phyloP scores from a whole-genome alignment of 2,113 vertebrate genomes.

The Carlito syrichta region DNA sequence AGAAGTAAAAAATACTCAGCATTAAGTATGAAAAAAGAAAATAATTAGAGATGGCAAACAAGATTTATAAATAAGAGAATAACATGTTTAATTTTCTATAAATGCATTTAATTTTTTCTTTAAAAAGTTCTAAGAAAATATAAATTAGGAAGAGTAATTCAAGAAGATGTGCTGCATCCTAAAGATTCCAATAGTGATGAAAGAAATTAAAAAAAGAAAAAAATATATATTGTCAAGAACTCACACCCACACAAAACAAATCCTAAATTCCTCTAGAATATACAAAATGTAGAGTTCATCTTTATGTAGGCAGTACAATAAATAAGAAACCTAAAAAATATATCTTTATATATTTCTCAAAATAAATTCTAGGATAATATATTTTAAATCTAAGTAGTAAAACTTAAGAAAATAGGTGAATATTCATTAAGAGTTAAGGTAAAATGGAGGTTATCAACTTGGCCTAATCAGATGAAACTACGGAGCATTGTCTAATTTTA shows the following conservation, averaged over 20 bases:
- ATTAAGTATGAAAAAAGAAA: neutral
- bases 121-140: neutral
- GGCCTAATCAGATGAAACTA: neutral
- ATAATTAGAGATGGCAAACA: neutral
- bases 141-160: neutral
- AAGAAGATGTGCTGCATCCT: neutral
- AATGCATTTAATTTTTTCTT: neutral
- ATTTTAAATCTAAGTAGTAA: neutral
- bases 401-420: neutral
- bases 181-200: neutral
- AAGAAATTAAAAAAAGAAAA: neutral
- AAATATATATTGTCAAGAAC: neutral
- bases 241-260: neutral
- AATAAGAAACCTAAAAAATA: neutral
- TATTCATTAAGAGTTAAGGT: neutral
- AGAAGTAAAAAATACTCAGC: neutral
- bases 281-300: neutral
- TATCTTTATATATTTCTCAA: neutral
- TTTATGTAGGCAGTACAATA: neutral
- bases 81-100: neutral
- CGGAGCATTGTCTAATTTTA: neutral
- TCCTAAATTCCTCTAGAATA: neutral
- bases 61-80: neutral
- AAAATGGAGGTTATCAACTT: neutral
- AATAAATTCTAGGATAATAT: neutral